Conservation (phyloP, 1,140 invertebrate genomes). For the Bursaphelenchus mucronatus region DNA sequence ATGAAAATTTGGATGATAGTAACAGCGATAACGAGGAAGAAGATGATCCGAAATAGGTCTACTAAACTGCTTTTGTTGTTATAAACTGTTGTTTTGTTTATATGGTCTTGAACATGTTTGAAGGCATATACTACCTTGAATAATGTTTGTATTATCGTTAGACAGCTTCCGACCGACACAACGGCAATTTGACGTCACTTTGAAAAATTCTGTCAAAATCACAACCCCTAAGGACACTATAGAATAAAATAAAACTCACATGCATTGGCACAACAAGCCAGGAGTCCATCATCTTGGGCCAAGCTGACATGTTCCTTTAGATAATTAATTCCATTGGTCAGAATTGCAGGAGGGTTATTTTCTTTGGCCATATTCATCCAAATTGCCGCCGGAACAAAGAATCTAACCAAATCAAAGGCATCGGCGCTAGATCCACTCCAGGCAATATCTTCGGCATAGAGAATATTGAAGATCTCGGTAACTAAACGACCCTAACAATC, state of each 20-base stretch:
- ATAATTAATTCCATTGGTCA: constrained; percentile 35
- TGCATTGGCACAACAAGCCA: constrained; percentile 45
- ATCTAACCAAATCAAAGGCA: constrained; percentile 38
- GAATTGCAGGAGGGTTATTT: constrained; percentile 35
- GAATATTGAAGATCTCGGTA: constrained; percentile 42
- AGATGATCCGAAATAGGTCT: no score
- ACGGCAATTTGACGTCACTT: no score
- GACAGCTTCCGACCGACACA: no score
- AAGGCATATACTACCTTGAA: no score
- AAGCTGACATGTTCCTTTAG: constrained; percentile 25
- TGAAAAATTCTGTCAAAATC: no score
- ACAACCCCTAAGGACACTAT: no score
- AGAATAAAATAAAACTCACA: constrained; percentile 29
- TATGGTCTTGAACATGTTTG: no score
- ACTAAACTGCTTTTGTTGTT: no score
- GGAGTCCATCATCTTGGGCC: constrained; percentile 27
- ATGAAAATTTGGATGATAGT: no score
- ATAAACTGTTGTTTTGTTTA: no score
- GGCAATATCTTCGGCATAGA: constrained; percentile 38
- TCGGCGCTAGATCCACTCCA: constrained; percentile 28
- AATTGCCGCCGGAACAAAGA: constrained; percentile 48
- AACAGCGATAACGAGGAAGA: no score
- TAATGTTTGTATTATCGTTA: no score
- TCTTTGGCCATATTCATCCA: constrained; percentile 37
- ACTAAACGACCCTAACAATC: constrained; percentile 17